phyloP scores from a whole-genome alignment of 2,888 invertebrate species.

The Gasteruption jaculator region DNA sequence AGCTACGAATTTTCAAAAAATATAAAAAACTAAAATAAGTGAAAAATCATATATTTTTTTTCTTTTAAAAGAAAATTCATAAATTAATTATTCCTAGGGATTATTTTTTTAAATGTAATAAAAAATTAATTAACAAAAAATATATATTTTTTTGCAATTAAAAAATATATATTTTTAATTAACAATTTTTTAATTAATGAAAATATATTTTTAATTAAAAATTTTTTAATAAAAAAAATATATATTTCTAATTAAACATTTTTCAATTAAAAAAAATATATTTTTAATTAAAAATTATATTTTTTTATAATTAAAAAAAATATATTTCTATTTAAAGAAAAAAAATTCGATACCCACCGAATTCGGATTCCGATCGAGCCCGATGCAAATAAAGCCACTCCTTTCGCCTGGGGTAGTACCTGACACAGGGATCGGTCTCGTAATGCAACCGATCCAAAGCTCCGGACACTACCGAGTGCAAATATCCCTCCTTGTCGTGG shows the following conservation, averaged over 20 bases:
- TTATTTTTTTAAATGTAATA: neutral
- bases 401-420: slow-evolving; percentile 86
- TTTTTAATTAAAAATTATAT: no score
- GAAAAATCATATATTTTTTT: no score
- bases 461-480: slow-evolving; percentile 82
- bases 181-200: no score
- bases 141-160: no score
- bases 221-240: no score
- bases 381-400: slow-evolving; percentile 95
- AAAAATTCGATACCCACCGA: slow-evolving; percentile 52
- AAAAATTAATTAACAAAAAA: slow-evolving; percentile 1
- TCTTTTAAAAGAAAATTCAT: no score
- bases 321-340: slow-evolving; percentile 42
- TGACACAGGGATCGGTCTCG: slow-evolving; percentile 88
- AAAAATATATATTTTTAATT: slow-evolving; percentile 56
- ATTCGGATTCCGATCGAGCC: slow-evolving; percentile 61
- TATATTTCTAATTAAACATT: no score
- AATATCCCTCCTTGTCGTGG: slow-evolving; percentile 58
- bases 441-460: slow-evolving; percentile 87
- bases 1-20: no score
- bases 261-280: slow-evolving; percentile 46
- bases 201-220: slow-evolving; percentile 41
- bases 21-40: no score
- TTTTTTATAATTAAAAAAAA: slow-evolving; percentile 36
- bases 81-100: neutral